Conservation (phyloP, 1,140 invertebrate genomes). For the Lordiphosa collinella region DNA sequence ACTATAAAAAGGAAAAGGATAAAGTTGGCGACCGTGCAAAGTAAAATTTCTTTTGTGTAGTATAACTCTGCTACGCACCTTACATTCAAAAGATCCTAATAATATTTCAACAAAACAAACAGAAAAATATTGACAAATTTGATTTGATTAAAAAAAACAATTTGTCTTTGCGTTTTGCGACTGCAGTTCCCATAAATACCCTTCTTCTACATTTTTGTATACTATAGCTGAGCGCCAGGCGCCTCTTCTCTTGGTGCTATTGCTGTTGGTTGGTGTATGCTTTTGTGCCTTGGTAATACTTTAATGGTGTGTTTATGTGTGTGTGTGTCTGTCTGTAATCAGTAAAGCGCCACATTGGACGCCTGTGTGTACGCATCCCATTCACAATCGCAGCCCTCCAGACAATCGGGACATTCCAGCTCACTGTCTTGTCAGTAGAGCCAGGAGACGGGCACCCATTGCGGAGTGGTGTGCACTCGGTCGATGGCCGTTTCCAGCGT, state of each 20-base stretch:
- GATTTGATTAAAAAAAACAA: constrained; percentile 31
- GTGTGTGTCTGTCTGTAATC: constrained; percentile 19
- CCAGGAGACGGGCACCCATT: constrained; percentile 97
- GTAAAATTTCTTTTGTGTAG: no score
- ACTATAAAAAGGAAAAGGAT: no score
- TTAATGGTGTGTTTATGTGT: constrained; percentile 55
- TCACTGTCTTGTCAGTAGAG: constrained; percentile 90
- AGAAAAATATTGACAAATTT: no score
- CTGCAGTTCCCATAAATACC: constrained; percentile 72
- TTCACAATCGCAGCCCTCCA: constrained; percentile 79
- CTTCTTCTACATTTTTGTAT: constrained; percentile 29
- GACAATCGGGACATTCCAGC: constrained; percentile 78
- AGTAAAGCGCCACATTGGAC: constrained; percentile 70
- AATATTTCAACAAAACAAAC: no score
- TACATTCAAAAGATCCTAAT: no score
- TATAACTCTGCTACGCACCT: no score
- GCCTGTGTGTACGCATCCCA: constrained; percentile 78
- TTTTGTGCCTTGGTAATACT: constrained; percentile 73
- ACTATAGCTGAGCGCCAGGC: constrained; percentile 51
- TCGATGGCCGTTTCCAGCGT: constrained; percentile 95
- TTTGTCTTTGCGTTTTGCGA: constrained; percentile 54
- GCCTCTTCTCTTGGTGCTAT: constrained; percentile 39
- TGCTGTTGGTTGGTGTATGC: constrained; percentile 18
- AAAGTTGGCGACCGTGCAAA: no score
- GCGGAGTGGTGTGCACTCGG: constrained; percentile 92